Evolutionary conservation across 1,140 invertebrate genomes (phyloP).

Genomic region (Drosophila grimshawi): DNA sequence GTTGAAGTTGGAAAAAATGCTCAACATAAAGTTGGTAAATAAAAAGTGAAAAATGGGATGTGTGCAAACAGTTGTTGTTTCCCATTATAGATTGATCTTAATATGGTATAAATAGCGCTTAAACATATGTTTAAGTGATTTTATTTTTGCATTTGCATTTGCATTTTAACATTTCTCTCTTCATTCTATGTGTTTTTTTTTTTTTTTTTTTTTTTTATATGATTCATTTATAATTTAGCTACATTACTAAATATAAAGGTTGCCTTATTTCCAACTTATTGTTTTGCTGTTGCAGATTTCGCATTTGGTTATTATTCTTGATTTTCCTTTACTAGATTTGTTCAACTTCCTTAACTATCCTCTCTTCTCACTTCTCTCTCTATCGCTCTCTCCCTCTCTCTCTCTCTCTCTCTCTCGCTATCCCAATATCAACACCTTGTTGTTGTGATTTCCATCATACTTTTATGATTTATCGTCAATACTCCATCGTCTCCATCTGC

Average conservation of each 20-base stretch:
- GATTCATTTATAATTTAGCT: conserved; percentile 65
- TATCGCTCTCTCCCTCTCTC: conserved; percentile 15
- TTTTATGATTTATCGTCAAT: conserved; percentile 19
- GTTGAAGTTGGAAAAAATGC: conserved; percentile 19
- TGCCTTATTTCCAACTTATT: conserved; percentile 77
- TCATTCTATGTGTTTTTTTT: conserved; percentile 3
- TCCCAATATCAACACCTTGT: conserved; percentile 9
- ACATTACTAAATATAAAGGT: conserved; percentile 77
- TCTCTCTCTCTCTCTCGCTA: conserved; percentile 2
- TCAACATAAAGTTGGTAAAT: conserved; percentile 17
- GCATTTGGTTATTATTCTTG: conserved; percentile 62
- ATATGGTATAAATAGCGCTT: conserved; percentile 69
- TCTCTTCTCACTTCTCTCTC: not conserved
- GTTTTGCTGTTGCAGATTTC: conserved; percentile 69
- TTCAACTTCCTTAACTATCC: conserved; percentile 6
- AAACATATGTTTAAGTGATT: conserved; percentile 73
- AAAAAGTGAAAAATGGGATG: not conserved
- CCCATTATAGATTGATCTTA: conserved; percentile 41
- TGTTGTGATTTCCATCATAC: conserved; percentile 6
- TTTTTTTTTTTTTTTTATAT: not conserved
- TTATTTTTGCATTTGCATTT: conserved; percentile 26
- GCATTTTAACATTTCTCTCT: conserved; percentile 26
- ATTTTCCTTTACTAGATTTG: conserved; percentile 42
- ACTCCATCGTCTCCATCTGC: conserved; percentile 2
- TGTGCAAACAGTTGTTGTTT: conserved; percentile 33